A percentile compares a stretch with the other conserved stretches of the same genome.
These are phyloP conservation scores for Melangyna quadrimaculata DNA, from an alignment of 2,888 invertebrate genomes.

Conservation along the genomic window DNA sequence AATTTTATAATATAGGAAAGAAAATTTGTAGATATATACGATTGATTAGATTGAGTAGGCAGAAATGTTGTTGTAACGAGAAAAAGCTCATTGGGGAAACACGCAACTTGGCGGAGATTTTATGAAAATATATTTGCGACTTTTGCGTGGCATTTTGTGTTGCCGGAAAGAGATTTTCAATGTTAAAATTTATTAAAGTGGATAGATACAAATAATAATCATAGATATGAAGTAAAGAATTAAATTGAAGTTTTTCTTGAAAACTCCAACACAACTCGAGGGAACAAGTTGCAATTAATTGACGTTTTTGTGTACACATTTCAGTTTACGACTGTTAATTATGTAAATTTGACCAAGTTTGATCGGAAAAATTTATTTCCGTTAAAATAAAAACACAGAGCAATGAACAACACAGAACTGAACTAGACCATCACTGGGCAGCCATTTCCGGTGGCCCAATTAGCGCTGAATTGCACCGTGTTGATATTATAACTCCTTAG, in stretches of 20 bases:
- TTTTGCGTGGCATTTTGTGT: slow-evolving; percentile 6
- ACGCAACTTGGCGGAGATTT: slow-evolving; percentile 8
- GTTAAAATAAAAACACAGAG: no score
- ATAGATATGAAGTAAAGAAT: neutral
- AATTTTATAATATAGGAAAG: neutral
- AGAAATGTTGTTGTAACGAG: slow-evolving; percentile 17
- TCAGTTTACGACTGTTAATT: no score
- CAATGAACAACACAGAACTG: no score
- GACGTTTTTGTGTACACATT: no score
- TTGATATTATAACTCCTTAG: no score
- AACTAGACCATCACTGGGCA: no score
- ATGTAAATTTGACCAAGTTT: no score
- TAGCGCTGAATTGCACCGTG: no score
- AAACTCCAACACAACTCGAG: neutral
- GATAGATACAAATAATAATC: no score
- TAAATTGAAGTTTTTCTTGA: neutral
- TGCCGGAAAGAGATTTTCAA: slow-evolving; percentile 31
- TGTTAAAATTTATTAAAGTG: neutral
- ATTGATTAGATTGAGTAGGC: slow-evolving; percentile 37
- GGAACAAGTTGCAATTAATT: no score
- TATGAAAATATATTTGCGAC: neutral
- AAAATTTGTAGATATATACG: neutral
- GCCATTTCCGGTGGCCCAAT: no score
- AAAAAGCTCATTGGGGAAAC: slow-evolving; percentile 24
- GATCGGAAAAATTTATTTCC: no score